Percentiles rank a stretch among this genome's conserved stretches.
These are phyloP conservation scores for Flexamia atlantica DNA, from an alignment of 2,888 invertebrate species.

Conservation along the genomic window DNA sequence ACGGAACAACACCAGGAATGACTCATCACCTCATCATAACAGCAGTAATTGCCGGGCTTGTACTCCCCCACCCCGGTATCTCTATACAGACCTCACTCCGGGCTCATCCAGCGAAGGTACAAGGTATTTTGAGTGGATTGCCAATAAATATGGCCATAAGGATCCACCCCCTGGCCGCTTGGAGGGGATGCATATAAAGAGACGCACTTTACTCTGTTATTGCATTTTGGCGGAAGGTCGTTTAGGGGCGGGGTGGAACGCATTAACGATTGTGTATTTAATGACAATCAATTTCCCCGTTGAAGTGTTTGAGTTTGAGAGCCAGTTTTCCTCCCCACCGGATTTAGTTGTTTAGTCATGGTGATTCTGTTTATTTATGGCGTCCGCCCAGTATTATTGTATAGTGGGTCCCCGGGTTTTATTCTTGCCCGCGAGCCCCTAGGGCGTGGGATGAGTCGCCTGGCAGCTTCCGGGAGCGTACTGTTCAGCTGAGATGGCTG, in stretches of 20 bases:
- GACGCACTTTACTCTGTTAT: constrained; percentile 35
- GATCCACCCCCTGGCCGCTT: neutral
- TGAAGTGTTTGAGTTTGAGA: neutral
- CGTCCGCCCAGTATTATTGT: neutral
- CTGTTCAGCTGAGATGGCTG: no score
- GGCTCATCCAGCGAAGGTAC: neutral
- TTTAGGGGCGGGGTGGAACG: constrained; percentile 6
- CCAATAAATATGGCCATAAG: constrained; percentile 43
- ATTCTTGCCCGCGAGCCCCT: constrained; percentile 6
- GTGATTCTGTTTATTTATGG: constrained; percentile 49
- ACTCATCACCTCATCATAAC: constrained; percentile 7
- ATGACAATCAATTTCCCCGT: constrained; percentile 41
- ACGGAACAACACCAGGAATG: neutral
- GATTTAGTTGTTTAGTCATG: constrained; percentile 23
- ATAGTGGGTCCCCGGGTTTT: constrained; percentile 14
- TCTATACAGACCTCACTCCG: constrained; percentile 23
- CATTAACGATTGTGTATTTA: constrained; percentile 51
- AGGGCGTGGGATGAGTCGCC: neutral
- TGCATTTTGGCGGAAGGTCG: constrained; percentile 23
- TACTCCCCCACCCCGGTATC: neutral
- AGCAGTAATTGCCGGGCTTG: neutral
- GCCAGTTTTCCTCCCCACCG: neutral
- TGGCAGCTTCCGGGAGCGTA: neutral
- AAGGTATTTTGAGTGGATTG: constrained; percentile 40
- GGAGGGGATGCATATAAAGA: neutral